phyloP scores from a whole-genome alignment of 2,888 invertebrate genomes.

The Limnephilus marmoratus region DNA sequence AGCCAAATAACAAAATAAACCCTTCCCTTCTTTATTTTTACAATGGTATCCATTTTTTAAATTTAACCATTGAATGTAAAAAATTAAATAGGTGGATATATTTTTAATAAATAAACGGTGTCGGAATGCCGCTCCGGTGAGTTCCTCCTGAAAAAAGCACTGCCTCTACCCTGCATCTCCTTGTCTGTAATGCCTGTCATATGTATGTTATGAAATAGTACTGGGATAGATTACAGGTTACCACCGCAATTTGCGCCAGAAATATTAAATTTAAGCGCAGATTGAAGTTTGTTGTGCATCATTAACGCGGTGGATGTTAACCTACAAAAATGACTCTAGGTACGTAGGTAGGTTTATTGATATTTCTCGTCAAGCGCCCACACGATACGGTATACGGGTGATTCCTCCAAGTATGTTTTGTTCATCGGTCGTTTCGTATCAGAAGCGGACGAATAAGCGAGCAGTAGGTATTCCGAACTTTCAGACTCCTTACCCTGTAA shows the following conservation, averaged over 20 bases:
- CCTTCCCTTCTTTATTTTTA: not conserved
- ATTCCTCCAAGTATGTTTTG: too few relatives aligned
- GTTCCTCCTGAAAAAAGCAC: not conserved
- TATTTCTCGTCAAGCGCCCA: too few relatives aligned
- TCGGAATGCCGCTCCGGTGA: not conserved
- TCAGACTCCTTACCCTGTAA: too few relatives aligned
- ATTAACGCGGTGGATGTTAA: not conserved
- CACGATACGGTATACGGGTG: too few relatives aligned
- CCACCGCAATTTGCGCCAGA: not conserved
- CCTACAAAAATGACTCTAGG: too few relatives aligned
- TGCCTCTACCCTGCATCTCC: not conserved
- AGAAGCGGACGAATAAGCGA: too few relatives aligned
- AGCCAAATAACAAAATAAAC: too few relatives aligned
- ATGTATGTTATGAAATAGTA: not conserved
- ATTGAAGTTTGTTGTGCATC: not conserved
- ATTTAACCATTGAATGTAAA: not conserved
- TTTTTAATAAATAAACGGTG: not conserved
- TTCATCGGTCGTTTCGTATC: too few relatives aligned
- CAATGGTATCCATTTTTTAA: not conserved
- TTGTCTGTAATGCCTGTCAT: not conserved
- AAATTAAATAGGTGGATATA: not conserved
- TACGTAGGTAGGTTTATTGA: too few relatives aligned
- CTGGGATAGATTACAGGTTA: not conserved
- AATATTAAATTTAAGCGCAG: not conserved
- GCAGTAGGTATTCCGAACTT: too few relatives aligned